Base-by-base conservation (phyloP, 2,888 invertebrate genomes). In the Sarcophaga caerulescens region DNA sequence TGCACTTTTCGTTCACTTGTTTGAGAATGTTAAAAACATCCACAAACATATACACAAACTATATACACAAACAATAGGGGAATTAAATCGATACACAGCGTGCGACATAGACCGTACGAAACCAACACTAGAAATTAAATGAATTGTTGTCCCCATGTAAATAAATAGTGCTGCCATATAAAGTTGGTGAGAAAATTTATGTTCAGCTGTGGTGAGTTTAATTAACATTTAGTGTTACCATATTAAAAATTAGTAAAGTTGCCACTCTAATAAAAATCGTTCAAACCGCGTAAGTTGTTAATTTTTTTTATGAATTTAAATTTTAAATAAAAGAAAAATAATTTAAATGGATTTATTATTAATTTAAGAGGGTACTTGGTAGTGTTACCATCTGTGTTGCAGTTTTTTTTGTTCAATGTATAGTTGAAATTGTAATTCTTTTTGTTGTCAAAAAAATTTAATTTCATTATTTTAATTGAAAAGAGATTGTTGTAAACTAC, bases 71-170 rank as follows among this genome's bases (percentile, higher is more conserved):
- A 79, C 75, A 35, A 35, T 35, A 52, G 78, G 70, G 82, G 79
- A 45, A 17, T 65, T 82, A 79, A 85, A 85, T 85, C 79, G 82
- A 85, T 82, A 76, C 57, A 35, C 8, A 73, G 45, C 85, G n/a
- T 10, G 57, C 81, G 65, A 81, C 81, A 12, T 65, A 21, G 17
- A 82, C 85, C 85, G 70, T 35, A 71, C 79, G 47, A 80, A 65
- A 66, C 82, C 68, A 79, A 75, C 70, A 75, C 81, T 82, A 57
- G 47, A 81, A 59, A 12, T 81, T 44, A 79, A 85, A 78, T 82
- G 79, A 85, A 52, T 60, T 81, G 59, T 85, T 81, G 45, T 81
- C 17, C 52, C 25, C 85, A 75, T 77, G 63, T 73, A 57, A 71
- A 77, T 68, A 62, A 71, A 77, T 25, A 82, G 75, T 66, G 78